phyloP scores from a whole-genome alignment of 2,797 vertebrate species.

The Arrhamphus sclerolepis region DNA sequence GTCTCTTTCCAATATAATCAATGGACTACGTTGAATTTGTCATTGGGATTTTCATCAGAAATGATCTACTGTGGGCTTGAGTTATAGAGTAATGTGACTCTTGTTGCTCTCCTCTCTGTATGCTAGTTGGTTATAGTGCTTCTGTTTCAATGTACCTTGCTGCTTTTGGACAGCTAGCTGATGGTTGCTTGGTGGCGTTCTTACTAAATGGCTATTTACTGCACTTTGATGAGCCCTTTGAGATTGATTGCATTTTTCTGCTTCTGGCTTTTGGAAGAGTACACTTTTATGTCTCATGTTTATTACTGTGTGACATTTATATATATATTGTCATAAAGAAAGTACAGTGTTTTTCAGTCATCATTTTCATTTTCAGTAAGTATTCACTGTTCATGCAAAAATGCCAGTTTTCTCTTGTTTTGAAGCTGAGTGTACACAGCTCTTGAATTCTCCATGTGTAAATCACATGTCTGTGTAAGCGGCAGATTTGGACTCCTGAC shows the following conservation, averaged over 20 bases:
- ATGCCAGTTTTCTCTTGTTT: slow-evolving; percentile 16
- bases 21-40: background rate
- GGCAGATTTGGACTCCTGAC: slow-evolving; percentile 48
- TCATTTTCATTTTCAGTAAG: slow-evolving; percentile 22
- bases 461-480: slow-evolving; percentile 56
- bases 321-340: background rate
- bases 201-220: slow-evolving; percentile 20
- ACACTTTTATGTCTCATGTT: background rate
- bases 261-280: slow-evolving; percentile 21
- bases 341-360: background rate
- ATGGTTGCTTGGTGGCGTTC: slow-evolving; percentile 27
- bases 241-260: slow-evolving; percentile 11
- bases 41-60: background rate
- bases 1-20: slow-evolving; percentile 30
- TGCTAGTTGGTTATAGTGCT: background rate
- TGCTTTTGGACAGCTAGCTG: slow-evolving; percentile 16
- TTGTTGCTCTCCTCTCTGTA: slow-evolving; percentile 3
- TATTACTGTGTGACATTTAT: background rate
- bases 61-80: slow-evolving; percentile 8
- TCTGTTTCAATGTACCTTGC: slow-evolving; percentile 24
- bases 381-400: slow-evolving; percentile 19
- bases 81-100: background rate
- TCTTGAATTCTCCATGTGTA: slow-evolving; percentile 20
- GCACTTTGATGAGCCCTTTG: slow-evolving; percentile 12
- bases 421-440: background rate